phyloP scores from a whole-genome alignment of 2,797 vertebrate species.

The Otolemur crassicaudatus region DNA sequence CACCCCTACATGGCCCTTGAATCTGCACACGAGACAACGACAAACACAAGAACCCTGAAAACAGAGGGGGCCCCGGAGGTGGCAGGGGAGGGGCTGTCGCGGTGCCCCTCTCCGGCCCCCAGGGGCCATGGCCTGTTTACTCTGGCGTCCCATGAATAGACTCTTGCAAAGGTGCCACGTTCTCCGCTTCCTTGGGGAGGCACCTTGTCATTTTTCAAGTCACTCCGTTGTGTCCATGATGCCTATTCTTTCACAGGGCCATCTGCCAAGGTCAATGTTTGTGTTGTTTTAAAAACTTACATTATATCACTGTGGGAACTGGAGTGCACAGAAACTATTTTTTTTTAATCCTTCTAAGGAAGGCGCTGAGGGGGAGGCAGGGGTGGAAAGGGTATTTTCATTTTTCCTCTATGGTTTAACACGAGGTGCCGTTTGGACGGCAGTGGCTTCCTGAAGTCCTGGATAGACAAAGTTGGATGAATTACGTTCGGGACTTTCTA shows the following conservation, averaged over 20 bases:
- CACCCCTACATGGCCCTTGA: fast-evolving
- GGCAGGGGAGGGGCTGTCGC: neutral
- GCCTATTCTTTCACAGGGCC: conserved; percentile 83
- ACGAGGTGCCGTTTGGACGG: neutral
- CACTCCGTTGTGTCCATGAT: conserved; percentile 71
- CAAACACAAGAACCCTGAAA: neutral
- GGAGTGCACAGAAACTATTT: conserved; percentile 81
- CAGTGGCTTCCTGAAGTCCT: conserved; percentile 33
- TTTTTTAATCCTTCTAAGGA: neutral
- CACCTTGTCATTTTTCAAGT: conserved; percentile 81
- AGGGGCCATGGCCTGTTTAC: conserved; percentile 69
- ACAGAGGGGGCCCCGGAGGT: fast-evolving
- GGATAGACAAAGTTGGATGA: conserved; percentile 35
- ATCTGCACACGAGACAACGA: fast-evolving
- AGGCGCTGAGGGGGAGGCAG: neutral
- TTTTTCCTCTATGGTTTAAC: conserved; percentile 72
- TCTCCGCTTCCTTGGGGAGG: conserved; percentile 75
- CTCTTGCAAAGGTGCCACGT: conserved; percentile 63
- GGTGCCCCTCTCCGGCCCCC: neutral
- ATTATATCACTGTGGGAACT: conserved; percentile 87
- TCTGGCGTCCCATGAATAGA: conserved; percentile 80
- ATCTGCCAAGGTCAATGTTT: conserved; percentile 86
- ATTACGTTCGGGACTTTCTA: neutral
- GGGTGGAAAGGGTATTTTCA: conserved; percentile 71
- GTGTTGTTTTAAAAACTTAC: conserved; percentile 85